phyloP scores from a whole-genome alignment of 1,140 invertebrate genomes.

The Halictus rubicundus region DNA sequence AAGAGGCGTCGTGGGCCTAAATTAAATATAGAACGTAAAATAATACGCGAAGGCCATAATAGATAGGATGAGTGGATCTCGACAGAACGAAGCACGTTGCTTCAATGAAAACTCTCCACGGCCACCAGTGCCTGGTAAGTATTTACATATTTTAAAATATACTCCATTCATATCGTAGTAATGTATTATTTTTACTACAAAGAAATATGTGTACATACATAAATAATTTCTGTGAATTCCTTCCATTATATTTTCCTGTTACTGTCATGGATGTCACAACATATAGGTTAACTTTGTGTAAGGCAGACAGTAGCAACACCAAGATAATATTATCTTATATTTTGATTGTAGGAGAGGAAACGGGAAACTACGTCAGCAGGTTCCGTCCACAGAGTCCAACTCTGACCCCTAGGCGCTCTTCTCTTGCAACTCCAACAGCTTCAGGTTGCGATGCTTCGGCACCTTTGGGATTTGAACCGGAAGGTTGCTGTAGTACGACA shows the following conservation, averaged over 20 bases:
- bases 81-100: slow-evolving; percentile 77
- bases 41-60: slow-evolving; percentile 76
- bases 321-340: not conserved
- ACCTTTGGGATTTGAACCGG: slow-evolving; percentile 81
- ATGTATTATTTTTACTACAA: not conserved
- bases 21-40: slow-evolving; percentile 77
- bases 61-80: slow-evolving; percentile 80
- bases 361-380: slow-evolving; percentile 73
- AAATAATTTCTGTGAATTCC: not conserved
- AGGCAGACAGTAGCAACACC: not conserved
- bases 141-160: slow-evolving; percentile 5
- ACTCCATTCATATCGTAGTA: not conserved
- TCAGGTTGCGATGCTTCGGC: slow-evolving; percentile 78
- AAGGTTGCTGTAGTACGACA: slow-evolving; percentile 78
- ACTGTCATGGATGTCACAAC: not conserved
- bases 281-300: slow-evolving; percentile 2
- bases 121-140: slow-evolving; percentile 80
- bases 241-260: too few species aligned
- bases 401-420: slow-evolving; percentile 79
- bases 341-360: slow-evolving; percentile 78
- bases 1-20: slow-evolving; percentile 77
- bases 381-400: slow-evolving; percentile 77
- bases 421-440: slow-evolving; percentile 69
- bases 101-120: slow-evolving; percentile 82
- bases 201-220: not conserved